phyloP scores from a whole-genome alignment of 2,888 invertebrate genomes.

The Venustoraphidia nigricollis region DNA sequence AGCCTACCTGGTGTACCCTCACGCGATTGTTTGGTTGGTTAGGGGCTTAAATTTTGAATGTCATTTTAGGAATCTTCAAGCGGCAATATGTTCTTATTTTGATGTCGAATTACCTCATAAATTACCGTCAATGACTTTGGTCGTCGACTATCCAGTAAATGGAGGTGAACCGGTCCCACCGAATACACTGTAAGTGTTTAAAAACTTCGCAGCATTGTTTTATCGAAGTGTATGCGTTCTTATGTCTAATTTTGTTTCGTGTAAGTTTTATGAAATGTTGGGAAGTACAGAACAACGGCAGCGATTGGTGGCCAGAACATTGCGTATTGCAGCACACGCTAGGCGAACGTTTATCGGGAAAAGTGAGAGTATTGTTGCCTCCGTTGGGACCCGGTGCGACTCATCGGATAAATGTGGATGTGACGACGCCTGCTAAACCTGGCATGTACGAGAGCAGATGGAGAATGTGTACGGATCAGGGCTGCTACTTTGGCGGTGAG shows the following conservation, averaged over 20 bases:
- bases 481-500: constrained; percentile 84
- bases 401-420: constrained; percentile 59
- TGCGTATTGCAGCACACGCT: constrained; percentile 62
- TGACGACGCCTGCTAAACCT: constrained; percentile 58
- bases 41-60: no score
- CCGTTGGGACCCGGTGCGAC: constrained; percentile 61
- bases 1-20: no score
- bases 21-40: no score
- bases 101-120: constrained; percentile 65
- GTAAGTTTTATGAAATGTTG: constrained; percentile 71
- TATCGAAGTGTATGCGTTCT: constrained; percentile 2
- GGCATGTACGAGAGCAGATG: constrained; percentile 78
- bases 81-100: constrained; percentile 89
- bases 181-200: constrained; percentile 32
- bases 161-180: constrained; percentile 64
- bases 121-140: constrained; percentile 61
- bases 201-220: background rate
- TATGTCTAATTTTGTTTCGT: background rate
- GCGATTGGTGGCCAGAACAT: constrained; percentile 74
- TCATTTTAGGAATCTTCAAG: constrained; percentile 80
- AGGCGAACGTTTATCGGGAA: constrained; percentile 46
- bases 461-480: constrained; percentile 74
- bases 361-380: constrained; percentile 44
- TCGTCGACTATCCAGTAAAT: constrained; percentile 58
- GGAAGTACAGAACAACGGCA: constrained; percentile 77